Percentiles rank a stretch among this genome's conserved stretches.
Evolutionary conservation across 2,888 invertebrate genomes (phyloP).

Genomic region (Mesorhabditis spiculigera): DNA sequence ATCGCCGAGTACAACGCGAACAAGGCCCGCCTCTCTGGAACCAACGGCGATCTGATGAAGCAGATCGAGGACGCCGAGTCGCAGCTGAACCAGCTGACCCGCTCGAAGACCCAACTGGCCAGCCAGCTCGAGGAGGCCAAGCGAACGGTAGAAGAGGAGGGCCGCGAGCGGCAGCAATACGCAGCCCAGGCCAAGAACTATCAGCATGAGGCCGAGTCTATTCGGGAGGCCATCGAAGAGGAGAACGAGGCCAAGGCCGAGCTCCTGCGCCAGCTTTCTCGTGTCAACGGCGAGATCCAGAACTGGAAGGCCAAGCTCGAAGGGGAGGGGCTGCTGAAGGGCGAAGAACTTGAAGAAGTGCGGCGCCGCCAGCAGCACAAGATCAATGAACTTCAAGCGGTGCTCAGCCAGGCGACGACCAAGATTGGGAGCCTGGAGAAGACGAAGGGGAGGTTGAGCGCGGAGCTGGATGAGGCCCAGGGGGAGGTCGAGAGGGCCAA

Average conservation of each 20-base stretch:
- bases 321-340: constrained; percentile 82
- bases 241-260: constrained; percentile 95
- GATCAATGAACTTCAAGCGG: constrained; percentile 68
- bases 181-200: constrained; percentile 83
- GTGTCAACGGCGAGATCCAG: constrained; percentile 72
- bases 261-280: constrained; percentile 94
- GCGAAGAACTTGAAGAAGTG: constrained; percentile 22
- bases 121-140: constrained; percentile 96
- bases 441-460: constrained; percentile 74
- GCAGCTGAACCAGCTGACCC: constrained; percentile 72
- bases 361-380: constrained; percentile 4
- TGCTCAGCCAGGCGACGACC: constrained; percentile 92
- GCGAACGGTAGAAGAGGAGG: constrained; percentile 93
- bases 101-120: constrained; percentile 82
- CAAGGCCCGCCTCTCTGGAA: constrained; percentile 93
- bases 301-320: constrained; percentile 78
- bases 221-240: constrained; percentile 97
- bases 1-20: constrained; percentile 77
- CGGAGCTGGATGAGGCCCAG: constrained; percentile 87
- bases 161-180: constrained; percentile 50
- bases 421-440: constrained; percentile 93
- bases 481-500: constrained; percentile 81
- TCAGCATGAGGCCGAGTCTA: constrained; percentile 95
- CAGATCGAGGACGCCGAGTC: constrained; percentile 98
- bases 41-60: constrained; percentile 90